A percentile compares a stretch with the other conserved stretches of the same genome.
Conservation (phyloP, 92 coral and sea anemone genomes). For the Isaurus tuberculatus region DNA sequence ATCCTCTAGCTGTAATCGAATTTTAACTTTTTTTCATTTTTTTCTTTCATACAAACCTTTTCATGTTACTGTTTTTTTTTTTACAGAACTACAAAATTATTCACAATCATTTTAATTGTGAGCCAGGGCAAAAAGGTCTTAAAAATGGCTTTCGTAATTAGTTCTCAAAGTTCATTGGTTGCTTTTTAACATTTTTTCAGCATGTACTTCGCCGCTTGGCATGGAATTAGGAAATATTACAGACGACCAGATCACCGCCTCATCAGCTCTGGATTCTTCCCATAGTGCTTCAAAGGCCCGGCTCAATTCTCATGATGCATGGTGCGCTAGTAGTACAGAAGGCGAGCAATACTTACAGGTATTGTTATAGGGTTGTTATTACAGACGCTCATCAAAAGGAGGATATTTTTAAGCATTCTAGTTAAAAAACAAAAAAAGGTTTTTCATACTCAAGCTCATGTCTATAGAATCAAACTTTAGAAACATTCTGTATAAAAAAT, state of each 20-base stretch:
- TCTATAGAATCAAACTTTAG: too few relatives aligned
- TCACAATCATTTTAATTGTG: too few relatives aligned
- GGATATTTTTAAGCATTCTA: background rate
- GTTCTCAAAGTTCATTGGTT: background rate
- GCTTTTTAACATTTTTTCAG: constrained; percentile 37
- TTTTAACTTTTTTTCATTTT: too few relatives aligned
- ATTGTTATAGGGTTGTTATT: background rate
- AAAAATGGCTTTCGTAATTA: too few relatives aligned
- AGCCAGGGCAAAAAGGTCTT: too few relatives aligned
- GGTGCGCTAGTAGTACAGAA: constrained; percentile 73
- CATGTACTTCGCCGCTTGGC: constrained; percentile 86
- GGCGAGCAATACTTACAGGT: constrained; percentile 72
- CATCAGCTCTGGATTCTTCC: constrained; percentile 58
- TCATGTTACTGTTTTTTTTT: too few relatives aligned
- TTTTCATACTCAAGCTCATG: too few relatives aligned
- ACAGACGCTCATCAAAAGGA: background rate
- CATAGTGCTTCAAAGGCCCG: constrained; percentile 77
- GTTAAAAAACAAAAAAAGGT: too few relatives aligned
- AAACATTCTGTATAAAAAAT: too few relatives aligned
- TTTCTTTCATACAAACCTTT: too few relatives aligned
- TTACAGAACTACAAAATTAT: too few relatives aligned
- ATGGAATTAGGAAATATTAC: constrained; percentile 82
- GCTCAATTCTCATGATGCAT: constrained; percentile 74
- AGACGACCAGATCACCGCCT: constrained; percentile 75
- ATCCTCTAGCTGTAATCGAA: too few relatives aligned